phyloP scores from a whole-genome alignment of 2,797 vertebrate species.

The Molossus molossus region DNA sequence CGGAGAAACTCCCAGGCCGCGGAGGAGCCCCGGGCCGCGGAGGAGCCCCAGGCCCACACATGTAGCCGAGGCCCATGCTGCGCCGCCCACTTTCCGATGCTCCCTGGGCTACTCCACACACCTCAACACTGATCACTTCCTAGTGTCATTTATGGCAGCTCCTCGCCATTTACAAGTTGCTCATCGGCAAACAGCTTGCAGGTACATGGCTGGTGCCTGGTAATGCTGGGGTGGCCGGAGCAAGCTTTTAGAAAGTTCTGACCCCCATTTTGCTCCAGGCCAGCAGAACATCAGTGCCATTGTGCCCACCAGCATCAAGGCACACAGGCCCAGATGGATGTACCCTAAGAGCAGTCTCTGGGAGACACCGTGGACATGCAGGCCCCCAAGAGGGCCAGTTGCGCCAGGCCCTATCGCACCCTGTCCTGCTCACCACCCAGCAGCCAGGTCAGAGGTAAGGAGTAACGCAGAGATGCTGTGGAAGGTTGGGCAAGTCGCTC shows the following conservation, averaged over 20 bases:
- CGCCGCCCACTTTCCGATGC: background rate
- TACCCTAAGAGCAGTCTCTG: background rate
- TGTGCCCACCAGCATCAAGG: rapidly evolving
- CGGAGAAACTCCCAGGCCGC: rapidly evolving
- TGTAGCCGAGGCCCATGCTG: rapidly evolving
- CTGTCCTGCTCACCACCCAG: rapidly evolving
- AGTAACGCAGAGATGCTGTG: background rate
- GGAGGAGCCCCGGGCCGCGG: rapidly evolving
- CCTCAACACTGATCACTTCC: background rate
- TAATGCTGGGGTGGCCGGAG: background rate
- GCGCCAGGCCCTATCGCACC: rapidly evolving
- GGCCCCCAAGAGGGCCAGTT: rapidly evolving
- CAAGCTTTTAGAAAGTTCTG: background rate
- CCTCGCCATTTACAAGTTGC: background rate
- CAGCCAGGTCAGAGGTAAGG: background rate
- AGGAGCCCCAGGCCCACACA: too few species aligned
- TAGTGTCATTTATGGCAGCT: background rate
- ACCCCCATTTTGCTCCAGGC: background rate
- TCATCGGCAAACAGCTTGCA: background rate
- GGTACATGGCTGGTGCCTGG: rapidly evolving
- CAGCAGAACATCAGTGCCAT: rapidly evolving
- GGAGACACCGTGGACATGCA: rapidly evolving
- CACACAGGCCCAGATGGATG: rapidly evolving
- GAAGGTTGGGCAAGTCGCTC: background rate
- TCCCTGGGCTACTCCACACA: rapidly evolving